Evolutionary conservation across 1,140 invertebrate genomes (phyloP), one percentile per base, ranked within the genome.

Genomic region (Condylostylus longicornis): DNA sequence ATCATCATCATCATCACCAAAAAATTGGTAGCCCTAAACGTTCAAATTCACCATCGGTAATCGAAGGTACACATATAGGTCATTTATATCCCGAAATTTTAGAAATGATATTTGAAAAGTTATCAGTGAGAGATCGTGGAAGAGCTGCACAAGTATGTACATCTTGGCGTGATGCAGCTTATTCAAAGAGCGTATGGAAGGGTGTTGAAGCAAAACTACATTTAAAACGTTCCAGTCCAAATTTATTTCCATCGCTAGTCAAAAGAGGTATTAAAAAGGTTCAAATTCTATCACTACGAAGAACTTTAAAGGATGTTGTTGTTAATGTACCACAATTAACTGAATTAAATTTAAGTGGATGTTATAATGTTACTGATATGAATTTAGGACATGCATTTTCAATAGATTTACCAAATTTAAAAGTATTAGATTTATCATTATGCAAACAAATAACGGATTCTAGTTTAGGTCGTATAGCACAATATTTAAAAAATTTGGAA

Each of bases 391-490:
- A 81, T 45, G 87, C 86, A 1, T 80, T 94, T 48, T 67, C 70
- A 21, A 66, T 74, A 9, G 78, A 85, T 39, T 63, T 79, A 36
- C 72, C 77, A 18, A 71, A 74, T 12, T 65, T 95, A 2, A 81
- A 75, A 31, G 69, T 77, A 38, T 67, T 95, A 22, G 85, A 95
- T 57, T 67, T 96, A 9, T 89, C 84, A 4, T 66, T 95, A 31
- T 96, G 91, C 65, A 96, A 96, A 62, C 88, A 93, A 65, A 77
- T 95, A 14, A 88, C 85, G 1, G 89, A 95, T 60, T 74, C 73
- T 1, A 81, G 82, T 18, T 66, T 94, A 4, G 74, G 75, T 7
- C 68, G 77, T 47, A 90, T 94, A 53, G 80, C 84, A 3, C 77
- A 87, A 51, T 76, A 74, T 49, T 61, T 91, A n/a, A 79, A 79